Conservation (phyloP, 2,888 invertebrate genomes). For the Chironomus riparius region DNA sequence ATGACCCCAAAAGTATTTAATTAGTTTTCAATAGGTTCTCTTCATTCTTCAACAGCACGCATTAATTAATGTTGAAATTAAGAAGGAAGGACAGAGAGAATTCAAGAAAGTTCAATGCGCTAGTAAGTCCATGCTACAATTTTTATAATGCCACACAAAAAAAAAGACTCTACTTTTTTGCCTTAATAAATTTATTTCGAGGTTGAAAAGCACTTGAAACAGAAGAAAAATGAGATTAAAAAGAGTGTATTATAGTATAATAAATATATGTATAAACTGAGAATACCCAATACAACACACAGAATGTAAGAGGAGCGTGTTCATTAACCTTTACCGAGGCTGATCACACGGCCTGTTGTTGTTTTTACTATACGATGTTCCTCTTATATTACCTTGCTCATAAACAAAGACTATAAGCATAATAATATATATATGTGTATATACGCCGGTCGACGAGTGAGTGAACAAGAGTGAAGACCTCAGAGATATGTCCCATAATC, state of each 20-base stretch:
- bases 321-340: conserved; percentile 23
- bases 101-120: no score
- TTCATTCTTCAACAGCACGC: neutral
- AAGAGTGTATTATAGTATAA: no score
- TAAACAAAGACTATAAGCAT: conserved; percentile 1
- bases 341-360: conserved; percentile 8
- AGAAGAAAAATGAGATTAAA: neutral
- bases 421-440: neutral
- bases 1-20: neutral
- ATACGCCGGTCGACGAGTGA: neutral
- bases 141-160: no score
- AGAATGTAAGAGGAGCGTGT: neutral
- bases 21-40: neutral
- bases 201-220: neutral
- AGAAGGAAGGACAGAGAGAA: neutral
- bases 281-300: neutral
- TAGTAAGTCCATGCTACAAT: no score
- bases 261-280: no score
- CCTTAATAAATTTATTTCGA: no score
- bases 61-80: neutral
- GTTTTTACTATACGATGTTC: neutral
- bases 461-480: neutral
- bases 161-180: no score
- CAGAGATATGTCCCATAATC: conserved; percentile 1
- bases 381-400: neutral